These are phyloP conservation scores for Tauraco hartlaubi DNA, from an alignment of 2,797 vertebrate genomes.

Conservation along the genomic window DNA sequence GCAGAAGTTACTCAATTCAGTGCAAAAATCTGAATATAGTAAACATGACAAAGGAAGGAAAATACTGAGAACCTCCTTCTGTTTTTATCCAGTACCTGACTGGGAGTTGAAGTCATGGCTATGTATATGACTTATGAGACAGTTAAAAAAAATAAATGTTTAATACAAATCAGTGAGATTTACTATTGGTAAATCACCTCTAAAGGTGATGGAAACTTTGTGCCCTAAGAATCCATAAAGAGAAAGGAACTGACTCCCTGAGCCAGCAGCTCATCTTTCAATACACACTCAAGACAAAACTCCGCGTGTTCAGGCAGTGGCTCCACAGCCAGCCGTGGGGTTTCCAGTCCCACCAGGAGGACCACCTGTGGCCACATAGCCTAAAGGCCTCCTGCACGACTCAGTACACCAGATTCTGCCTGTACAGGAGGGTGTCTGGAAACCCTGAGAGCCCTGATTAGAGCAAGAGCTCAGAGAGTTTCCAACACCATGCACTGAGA, in stretches of 20 bases:
- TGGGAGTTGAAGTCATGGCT: neutral
- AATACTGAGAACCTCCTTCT: neutral
- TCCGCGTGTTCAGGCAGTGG: neutral
- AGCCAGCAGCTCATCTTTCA: neutral
- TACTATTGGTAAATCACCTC: neutral
- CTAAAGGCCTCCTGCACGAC: accelerated
- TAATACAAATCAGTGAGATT: neutral
- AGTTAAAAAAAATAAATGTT: neutral
- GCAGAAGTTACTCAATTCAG: neutral
- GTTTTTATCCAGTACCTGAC: neutral
- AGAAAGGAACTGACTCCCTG: neutral
- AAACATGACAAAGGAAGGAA: neutral
- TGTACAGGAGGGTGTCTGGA: neutral
- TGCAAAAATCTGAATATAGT: neutral
- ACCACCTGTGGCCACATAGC: accelerated
- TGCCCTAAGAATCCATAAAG: neutral
- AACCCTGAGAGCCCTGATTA: neutral
- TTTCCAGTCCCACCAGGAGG: neutral
- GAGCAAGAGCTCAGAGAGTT: neutral
- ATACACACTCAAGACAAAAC: neutral
- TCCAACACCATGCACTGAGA: neutral
- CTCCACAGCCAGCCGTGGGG: accelerated
- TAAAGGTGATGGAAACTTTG: neutral
- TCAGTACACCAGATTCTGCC: neutral
- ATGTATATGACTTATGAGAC: neutral